Conservation (phyloP, 2,797 vertebrate species). For the Takifugu rubripes region DNA sequence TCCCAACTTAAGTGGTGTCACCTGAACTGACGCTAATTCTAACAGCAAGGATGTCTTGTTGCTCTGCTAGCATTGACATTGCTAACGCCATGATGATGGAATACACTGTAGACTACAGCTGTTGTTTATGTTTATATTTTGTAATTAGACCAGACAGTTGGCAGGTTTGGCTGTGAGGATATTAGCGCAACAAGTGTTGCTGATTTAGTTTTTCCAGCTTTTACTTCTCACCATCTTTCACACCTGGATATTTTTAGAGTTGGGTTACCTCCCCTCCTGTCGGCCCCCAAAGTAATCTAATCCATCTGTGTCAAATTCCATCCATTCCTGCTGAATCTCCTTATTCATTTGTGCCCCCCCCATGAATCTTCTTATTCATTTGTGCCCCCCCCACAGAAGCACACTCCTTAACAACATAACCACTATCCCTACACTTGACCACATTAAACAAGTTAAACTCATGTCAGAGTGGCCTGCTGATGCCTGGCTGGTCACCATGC, state of each 20-base stretch:
- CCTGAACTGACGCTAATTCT: slow-evolving; percentile 52
- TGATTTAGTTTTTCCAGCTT: slow-evolving; percentile 9
- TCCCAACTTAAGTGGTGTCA: slow-evolving; percentile 47
- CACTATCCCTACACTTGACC: too few species aligned
- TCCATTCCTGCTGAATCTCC: slow-evolving; percentile 36
- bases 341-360: slow-evolving; percentile 15
- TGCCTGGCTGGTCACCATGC: too few species aligned
- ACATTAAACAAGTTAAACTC: too few species aligned
- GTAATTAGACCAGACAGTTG: not conserved
- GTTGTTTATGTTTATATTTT: not conserved
- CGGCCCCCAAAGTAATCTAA: slow-evolving; percentile 34
- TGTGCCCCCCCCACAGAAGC: too few species aligned
- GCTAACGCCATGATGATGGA: slow-evolving; percentile 70
- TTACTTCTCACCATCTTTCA: slow-evolving; percentile 17
- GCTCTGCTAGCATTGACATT: slow-evolving; percentile 60
- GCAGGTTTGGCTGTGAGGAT: not conserved
- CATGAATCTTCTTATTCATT: too few species aligned
- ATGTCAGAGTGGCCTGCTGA: too few species aligned
- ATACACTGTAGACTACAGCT: slow-evolving; percentile 23
- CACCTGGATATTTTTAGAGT: slow-evolving; percentile 38
- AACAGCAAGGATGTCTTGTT: slow-evolving; percentile 62
- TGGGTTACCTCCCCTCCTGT: slow-evolving; percentile 5
- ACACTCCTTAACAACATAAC: too few species aligned
- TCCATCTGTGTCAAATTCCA: slow-evolving; percentile 42
- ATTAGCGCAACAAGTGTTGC: slow-evolving; percentile 1